Percentiles rank a stretch among this genome's conserved stretches.
These are phyloP conservation scores for Plectrocnemia conspersa DNA, from an alignment of 1,140 invertebrate genomes.

Conservation along the genomic window DNA sequence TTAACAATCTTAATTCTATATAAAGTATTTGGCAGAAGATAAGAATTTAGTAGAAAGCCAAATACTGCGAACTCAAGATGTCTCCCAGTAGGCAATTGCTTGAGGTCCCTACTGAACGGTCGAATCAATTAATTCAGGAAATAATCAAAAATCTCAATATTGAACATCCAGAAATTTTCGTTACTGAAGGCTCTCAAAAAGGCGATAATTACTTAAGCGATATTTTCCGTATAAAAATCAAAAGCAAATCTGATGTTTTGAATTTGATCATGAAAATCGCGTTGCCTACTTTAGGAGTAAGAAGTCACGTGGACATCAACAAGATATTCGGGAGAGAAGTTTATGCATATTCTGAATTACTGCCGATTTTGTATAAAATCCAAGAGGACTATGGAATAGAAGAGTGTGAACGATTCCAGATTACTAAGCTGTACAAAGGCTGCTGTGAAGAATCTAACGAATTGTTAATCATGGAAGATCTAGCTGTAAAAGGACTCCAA, in stretches of 20 bases:
- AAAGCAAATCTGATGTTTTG: not conserved
- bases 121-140: too few relatives aligned
- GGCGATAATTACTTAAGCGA: conserved; percentile 27
- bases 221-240: conserved; percentile 4
- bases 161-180: too few relatives aligned
- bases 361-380: conserved; percentile 1
- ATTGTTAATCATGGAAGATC: not conserved
- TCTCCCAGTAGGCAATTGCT: too few relatives aligned
- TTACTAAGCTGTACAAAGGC: not conserved
- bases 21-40: too few relatives aligned
- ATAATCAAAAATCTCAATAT: too few relatives aligned
- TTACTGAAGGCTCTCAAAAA: too few relatives aligned
- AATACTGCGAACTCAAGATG: too few relatives aligned
- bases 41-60: too few relatives aligned
- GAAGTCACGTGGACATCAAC: not conserved
- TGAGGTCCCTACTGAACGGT: too few relatives aligned
- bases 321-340: conserved; percentile 2
- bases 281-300: not conserved
- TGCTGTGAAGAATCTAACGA: not conserved
- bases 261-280: conserved; percentile 4
- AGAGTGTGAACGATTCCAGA: too few relatives aligned
- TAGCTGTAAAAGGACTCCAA: not conserved
- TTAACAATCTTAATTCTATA: too few relatives aligned
- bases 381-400: too few relatives aligned
- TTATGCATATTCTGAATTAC: not conserved